Percentiles rank a stretch among this genome's conserved stretches.
These are phyloP conservation scores for Holotrichia oblita DNA, from an alignment of 1,140 invertebrate species.

Conservation along the genomic window DNA sequence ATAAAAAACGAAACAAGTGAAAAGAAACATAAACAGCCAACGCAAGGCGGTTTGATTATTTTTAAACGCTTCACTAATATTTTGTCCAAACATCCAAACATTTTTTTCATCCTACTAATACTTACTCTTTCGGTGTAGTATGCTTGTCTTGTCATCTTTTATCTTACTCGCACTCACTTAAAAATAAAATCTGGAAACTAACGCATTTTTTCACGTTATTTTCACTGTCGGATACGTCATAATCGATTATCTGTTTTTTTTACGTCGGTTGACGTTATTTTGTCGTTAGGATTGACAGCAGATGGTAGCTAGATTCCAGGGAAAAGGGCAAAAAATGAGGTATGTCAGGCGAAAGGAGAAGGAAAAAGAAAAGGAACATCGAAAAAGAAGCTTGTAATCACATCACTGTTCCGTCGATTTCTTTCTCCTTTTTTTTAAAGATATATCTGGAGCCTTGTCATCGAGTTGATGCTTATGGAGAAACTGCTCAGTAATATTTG, in stretches of 20 bases:
- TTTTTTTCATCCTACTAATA: too few relatives aligned
- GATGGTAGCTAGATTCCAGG: neutral
- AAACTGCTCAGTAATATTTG: too few relatives aligned
- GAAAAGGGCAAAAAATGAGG: neutral
- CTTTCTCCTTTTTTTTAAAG: too few relatives aligned
- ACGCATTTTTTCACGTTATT: neutral
- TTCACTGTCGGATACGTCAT: neutral
- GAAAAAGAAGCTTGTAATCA: too few relatives aligned
- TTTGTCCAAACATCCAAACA: neutral
- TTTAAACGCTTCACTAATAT: constrained; percentile 4
- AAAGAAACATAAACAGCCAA: neutral
- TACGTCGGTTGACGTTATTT: neutral
- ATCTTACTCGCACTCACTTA: neutral
- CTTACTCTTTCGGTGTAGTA: neutral
- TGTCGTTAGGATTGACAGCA: constrained; percentile 16
- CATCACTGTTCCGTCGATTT: too few relatives aligned
- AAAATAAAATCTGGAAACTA: neutral
- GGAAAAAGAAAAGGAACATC: too few relatives aligned
- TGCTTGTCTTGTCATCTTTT: neutral
- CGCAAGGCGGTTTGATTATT: neutral
- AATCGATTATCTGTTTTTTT: constrained; percentile 8
- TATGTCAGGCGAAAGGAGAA: too few relatives aligned
- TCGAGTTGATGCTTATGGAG: too few relatives aligned
- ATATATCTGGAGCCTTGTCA: too few relatives aligned
- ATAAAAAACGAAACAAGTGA: neutral